Base-by-base conservation (phyloP, 2,888 invertebrate species). In the Melinopterus prodromus region DNA sequence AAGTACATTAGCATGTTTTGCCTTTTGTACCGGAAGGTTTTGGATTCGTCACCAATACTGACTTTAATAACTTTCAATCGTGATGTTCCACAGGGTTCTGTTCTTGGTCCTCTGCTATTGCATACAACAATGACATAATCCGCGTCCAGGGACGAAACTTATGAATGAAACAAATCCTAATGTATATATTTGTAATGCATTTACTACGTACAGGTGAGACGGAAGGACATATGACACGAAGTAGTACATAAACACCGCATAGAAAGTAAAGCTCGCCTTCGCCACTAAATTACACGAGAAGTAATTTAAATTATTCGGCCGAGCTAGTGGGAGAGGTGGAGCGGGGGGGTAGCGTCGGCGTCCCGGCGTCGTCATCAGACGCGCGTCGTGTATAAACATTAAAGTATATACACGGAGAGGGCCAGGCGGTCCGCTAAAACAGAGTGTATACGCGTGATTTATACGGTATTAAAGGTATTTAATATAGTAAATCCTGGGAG, bases 401-500 rank as follows among this genome's bases (percentile, higher is more conserved):
- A 74, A 74, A 74, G 74, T 74, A 74, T 74, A 74, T 74, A 37
- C 74, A 74, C 36, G 74, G 69, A 69, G 70, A 69, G 70, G 69
- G 77, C 37, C 70, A 35, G 76, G 69, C 77, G 69, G 69, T 69
- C 69, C 77, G 35, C 69, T 35, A 69, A 7, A 53, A 53, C 72
- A 78, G 37, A 71, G 78, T 71, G 77, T 80, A 80, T 80, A 75
- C 77, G 76, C 76, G 79, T 81, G 81, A 81, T 81, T 79, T 81
- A 81, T 81, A 77, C 77, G 81, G 79, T 77, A 79, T 82, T 80
- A 79, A 81, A 82, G 82, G 82, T 81, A 81, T 82, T 82, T 82
- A 82, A 82, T 82, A 81, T 78, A 81, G 82, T 82, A 82, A 82
- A 82, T 82, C 82, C 81, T 82, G 79, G 82, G 72, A 37, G 78